Evolutionary conservation across 1,140 invertebrate species (phyloP), one percentile per base, ranked within the genome.

Genomic region (Acromyrmex echinatior): DNA sequence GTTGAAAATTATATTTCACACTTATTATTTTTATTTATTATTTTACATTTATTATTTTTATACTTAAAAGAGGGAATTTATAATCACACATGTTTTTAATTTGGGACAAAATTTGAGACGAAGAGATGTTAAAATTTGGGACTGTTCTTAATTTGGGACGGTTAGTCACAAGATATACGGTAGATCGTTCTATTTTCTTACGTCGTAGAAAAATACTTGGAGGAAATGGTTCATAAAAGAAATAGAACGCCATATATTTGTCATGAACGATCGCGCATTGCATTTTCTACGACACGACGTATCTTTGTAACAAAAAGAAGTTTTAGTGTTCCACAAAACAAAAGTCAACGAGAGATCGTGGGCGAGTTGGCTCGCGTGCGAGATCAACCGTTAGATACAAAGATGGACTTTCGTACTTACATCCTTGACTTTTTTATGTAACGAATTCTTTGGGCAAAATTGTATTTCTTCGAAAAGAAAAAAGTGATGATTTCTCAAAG

Each of bases 321-420:
- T 62, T 84, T 35, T 49, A 74, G n/a, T 68, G 70, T 84, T 76
- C 56, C 56, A 49, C 14, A 70, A 60, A 82, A 49, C 14, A 70
- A 60, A 82, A 82, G 62, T 73, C 68, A 76, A 58, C 68, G 70
- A 18, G 80, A 63, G n/a, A 76, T 84, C 39, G 79, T 28, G 14
- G 9, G 5, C 51, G 25, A 62, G 80, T 35, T 76, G 18, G 70
- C 56, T 84, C 56, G 56, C 70, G 80, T 84, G 80, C 70, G 39
- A 84, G 80, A 84, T 84, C 35, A 62, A 62, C 51, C 53, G 70
- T 31, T 14, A 82, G 80, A 82, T 82, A 82, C 14, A 73, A 49
- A 18, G 80, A 82, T 82, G 80, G 25, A 53, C 62, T 73, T 82
- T 73, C 39, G 39, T 60, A 31, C 7, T 4, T 62, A 45, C 9